Percentiles rank a stretch among this genome's conserved stretches.
Conservation (phyloP, 2,797 vertebrate genomes). For the Hybognathus amarus region DNA sequence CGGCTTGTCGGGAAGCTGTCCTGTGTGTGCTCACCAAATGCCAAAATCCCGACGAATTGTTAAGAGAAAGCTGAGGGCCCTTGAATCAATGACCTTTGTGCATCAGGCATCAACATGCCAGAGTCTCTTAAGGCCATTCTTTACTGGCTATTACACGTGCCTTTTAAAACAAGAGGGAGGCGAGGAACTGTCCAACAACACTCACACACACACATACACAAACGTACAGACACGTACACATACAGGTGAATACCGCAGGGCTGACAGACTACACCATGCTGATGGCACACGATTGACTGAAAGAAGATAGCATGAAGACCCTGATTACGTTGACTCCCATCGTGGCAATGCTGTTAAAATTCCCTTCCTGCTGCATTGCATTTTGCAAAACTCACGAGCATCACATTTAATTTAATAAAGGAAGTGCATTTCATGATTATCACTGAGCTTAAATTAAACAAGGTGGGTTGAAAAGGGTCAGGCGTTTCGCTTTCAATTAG, state of each 20-base stretch:
- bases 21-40: slow-evolving; percentile 98
- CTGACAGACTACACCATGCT: slow-evolving; percentile 6
- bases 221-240: slow-evolving; percentile 28
- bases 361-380: slow-evolving; percentile 17
- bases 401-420: slow-evolving; percentile 43
- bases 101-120: slow-evolving; percentile 90
- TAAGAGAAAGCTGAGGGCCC: slow-evolving; percentile 81
- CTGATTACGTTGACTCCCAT: slow-evolving; percentile 28
- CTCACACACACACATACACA: slow-evolving; percentile 31
- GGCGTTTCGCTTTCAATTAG: slow-evolving; percentile 43
- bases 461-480: slow-evolving; percentile 47
- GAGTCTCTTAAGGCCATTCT: slow-evolving; percentile 87
- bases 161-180: slow-evolving; percentile 85
- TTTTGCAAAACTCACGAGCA: slow-evolving; percentile 25
- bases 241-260: slow-evolving; percentile 33
- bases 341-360: neutral
- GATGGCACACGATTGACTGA: slow-evolving; percentile 13
- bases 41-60: slow-evolving; percentile 98
- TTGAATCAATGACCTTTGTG: slow-evolving; percentile 99
- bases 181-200: slow-evolving; percentile 52
- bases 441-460: slow-evolving; percentile 48
- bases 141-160: slow-evolving; percentile 90
- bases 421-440: slow-evolving; percentile 43
- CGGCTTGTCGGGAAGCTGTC: slow-evolving; percentile 96
- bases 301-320: slow-evolving; percentile 6